Evolutionary conservation across 2,113 vertebrate species (phyloP), one percentile per base, ranked within the genome.

Genomic region (Ursus arctos): DNA sequence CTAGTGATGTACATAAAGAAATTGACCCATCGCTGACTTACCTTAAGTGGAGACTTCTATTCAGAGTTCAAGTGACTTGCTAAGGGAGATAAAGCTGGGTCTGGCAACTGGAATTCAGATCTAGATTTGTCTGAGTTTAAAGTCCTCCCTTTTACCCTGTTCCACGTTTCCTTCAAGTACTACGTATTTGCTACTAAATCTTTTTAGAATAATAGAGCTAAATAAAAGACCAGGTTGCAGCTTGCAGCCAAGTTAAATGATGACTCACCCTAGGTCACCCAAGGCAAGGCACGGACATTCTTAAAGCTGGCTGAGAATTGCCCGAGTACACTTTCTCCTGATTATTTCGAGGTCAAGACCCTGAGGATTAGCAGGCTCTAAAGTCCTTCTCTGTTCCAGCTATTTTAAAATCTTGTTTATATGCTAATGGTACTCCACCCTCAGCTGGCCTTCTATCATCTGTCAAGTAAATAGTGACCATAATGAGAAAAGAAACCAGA

Each of bases 401-500:
- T 97, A 26, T 16, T 95, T 92, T 55, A 96, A 96, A 97, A 98
- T 92, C 94, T 96, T 98, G 94, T 97, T 97, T 97, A 94, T 97
- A 97, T 98, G 95, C 94, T 98, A 97, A 97, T 97, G 71, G 1
- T 96, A 84, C 90, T 84, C 95, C 57, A 90, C 91, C 94, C 83
- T 97, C 40, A 67, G 57, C 81, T 43, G 69, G 59, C 55, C 87
- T 92, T 90, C 84, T 96, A 76, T 96, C 92, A 92, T 95, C 84
- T 95, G 92, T 91, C 97, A 96, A 87, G 69, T 96, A 96, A 97
- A 97, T 87, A 95, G 94, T 95, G 94, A 77, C 76, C 85, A 94
- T 96, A 97, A 96, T 97, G 91, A 96, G 96, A 97, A 97, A 97
- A 98, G 96, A 95, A 97, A 95, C 87, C 86, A 94, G 94, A 97